A percentile compares a stretch with the other conserved stretches of the same genome.
Evolutionary conservation across 2,113 vertebrate genomes (phyloP).

Genomic region (Craseonycteris thonglongyai): DNA sequence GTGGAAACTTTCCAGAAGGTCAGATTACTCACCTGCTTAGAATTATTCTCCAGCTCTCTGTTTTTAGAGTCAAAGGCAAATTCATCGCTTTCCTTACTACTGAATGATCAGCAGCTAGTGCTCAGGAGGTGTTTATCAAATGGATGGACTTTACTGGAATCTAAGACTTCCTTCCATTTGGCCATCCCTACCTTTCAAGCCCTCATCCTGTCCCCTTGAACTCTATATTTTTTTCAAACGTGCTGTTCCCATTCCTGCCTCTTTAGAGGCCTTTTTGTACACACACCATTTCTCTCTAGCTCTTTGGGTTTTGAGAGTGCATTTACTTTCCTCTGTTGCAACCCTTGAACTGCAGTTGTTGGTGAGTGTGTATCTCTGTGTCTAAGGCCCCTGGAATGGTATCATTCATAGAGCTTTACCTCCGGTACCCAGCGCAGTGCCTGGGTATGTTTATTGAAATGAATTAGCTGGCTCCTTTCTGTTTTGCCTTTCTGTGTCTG

Average conservation of each 20-base stretch:
- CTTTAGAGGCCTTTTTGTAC: neutral
- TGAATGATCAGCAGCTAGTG: neutral
- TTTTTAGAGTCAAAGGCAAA: neutral
- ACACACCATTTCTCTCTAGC: fast-evolving
- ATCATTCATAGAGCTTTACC: fast-evolving
- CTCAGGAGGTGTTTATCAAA: neutral
- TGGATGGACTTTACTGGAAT: neutral
- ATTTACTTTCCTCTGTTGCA: neutral
- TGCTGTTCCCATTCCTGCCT: fast-evolving
- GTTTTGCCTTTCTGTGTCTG: constrained; percentile 32
- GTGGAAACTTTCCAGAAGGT: neutral
- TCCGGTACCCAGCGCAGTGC: neutral
- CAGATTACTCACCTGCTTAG: neutral
- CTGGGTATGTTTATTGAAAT: neutral
- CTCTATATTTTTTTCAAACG: fast-evolving
- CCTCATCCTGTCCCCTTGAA: neutral
- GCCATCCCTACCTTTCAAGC: neutral
- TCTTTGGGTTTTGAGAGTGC: neutral
- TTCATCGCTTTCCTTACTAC: neutral
- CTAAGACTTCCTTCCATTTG: neutral
- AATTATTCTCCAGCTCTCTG: neutral
- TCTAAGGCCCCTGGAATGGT: neutral
- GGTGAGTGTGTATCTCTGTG: fast-evolving
- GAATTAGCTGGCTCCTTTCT: constrained; percentile 32
- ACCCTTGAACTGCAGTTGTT: neutral